phyloP scores from a whole-genome alignment of 2,797 vertebrate species.

The Tenualosa ilisha region DNA sequence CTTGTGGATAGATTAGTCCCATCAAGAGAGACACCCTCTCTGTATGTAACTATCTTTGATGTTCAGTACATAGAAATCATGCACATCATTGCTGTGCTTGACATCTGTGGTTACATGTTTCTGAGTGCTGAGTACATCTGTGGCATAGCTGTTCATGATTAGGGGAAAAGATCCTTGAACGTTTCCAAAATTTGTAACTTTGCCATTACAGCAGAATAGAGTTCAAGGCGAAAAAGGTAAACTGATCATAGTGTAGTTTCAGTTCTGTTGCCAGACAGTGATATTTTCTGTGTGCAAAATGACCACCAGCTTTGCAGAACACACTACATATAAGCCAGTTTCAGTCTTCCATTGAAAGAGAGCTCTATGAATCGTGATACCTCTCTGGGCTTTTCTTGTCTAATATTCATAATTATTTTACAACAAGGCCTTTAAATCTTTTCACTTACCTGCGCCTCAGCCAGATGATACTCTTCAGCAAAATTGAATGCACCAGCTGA shows the following conservation, averaged over 20 bases:
- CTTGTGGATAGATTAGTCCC: not conserved
- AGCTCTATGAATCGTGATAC: not conserved
- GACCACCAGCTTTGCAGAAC: not conserved
- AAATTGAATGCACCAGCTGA: constrained; percentile 74
- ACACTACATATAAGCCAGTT: not conserved
- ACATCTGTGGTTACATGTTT: too few relatives aligned
- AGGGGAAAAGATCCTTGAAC: too few relatives aligned
- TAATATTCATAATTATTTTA: too few relatives aligned
- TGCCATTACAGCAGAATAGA: too few relatives aligned
- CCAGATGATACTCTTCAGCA: constrained; percentile 61
- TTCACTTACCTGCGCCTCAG: constrained; percentile 66
- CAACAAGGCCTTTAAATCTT: not conserved
- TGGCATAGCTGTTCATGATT: not conserved
- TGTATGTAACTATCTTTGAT: not conserved
- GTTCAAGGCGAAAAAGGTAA: not conserved
- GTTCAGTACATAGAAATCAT: not conserved
- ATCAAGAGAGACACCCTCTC: not conserved
- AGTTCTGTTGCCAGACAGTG: too few relatives aligned
- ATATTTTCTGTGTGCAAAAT: not conserved
- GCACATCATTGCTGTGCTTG: not conserved
- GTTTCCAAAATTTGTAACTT: too few relatives aligned
- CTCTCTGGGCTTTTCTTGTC: too few relatives aligned
- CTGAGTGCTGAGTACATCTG: too few relatives aligned
- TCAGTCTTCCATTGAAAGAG: not conserved
- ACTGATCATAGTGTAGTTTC: not conserved